A percentile compares a stretch with the other conserved stretches of the same genome.
Conservation (phyloP, 2,113 vertebrate genomes). For the Procavia capensis region DNA sequence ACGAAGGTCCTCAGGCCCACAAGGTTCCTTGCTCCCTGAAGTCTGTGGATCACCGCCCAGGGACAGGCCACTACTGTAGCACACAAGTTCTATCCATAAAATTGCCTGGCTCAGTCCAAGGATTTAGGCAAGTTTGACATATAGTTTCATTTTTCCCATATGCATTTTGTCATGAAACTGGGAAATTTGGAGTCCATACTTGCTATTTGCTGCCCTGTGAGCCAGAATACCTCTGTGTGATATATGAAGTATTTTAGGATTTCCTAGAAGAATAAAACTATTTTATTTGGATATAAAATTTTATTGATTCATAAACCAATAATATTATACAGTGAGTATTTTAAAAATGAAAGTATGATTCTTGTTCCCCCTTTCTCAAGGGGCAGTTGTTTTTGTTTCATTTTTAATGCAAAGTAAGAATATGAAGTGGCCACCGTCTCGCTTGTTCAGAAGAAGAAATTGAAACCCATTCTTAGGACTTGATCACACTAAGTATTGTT, state of each 20-base stretch:
- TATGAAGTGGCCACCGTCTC: background rate
- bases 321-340: background rate
- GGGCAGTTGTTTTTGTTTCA: background rate
- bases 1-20: too few relatives aligned
- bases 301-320: constrained; percentile 52
- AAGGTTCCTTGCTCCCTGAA: background rate
- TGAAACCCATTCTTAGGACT: fast-evolving
- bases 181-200: background rate
- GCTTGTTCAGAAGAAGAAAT: background rate
- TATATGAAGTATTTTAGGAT: background rate
- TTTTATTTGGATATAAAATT: constrained; percentile 48
- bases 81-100: background rate
- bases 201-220: background rate
- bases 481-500: background rate
- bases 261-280: constrained; percentile 29
- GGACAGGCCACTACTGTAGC: background rate
- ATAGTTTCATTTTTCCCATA: background rate
- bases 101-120: background rate
- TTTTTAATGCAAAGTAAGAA: background rate
- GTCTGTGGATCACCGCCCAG: background rate
- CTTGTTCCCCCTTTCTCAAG: background rate
- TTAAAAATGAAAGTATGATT: background rate
- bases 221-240: background rate
- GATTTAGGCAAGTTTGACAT: background rate
- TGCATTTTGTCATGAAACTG: background rate